Conservation (phyloP, 2,113 vertebrate species). For the Murina feae region DNA sequence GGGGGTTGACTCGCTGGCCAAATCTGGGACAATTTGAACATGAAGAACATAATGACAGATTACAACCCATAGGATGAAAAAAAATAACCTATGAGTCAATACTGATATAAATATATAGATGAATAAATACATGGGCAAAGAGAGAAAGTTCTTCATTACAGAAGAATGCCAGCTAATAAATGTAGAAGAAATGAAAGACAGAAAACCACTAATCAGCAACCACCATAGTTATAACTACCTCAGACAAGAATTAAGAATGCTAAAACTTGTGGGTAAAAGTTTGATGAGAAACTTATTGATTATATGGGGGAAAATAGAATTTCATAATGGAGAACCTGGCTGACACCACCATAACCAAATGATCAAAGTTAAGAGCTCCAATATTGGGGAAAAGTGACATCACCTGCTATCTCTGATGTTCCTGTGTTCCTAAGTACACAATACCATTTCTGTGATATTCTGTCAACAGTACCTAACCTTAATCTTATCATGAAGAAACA, state of each 20-base stretch:
- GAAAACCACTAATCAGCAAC: background rate
- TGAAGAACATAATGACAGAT: background rate
- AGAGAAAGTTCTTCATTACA: background rate
- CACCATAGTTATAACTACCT: background rate
- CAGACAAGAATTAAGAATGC: background rate
- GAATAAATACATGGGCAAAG: background rate
- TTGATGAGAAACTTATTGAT: background rate
- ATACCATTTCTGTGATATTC: background rate
- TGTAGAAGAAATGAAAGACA: background rate
- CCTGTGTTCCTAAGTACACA: background rate
- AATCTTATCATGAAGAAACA: background rate
- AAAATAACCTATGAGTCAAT: background rate
- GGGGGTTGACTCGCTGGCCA: background rate
- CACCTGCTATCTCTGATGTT: background rate
- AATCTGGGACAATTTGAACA: background rate
- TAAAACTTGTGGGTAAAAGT: background rate
- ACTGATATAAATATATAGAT: background rate
- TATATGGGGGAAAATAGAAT: background rate
- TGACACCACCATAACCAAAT: background rate
- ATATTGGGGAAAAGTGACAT: background rate
- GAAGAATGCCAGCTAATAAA: background rate
- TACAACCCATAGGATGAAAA: background rate
- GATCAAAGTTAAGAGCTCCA: background rate
- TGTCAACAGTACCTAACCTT: background rate
- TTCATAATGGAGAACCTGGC: background rate